These are phyloP conservation scores for Mamestra configurata DNA, from an alignment of 1,140 invertebrate species.

Conservation along the genomic window DNA sequence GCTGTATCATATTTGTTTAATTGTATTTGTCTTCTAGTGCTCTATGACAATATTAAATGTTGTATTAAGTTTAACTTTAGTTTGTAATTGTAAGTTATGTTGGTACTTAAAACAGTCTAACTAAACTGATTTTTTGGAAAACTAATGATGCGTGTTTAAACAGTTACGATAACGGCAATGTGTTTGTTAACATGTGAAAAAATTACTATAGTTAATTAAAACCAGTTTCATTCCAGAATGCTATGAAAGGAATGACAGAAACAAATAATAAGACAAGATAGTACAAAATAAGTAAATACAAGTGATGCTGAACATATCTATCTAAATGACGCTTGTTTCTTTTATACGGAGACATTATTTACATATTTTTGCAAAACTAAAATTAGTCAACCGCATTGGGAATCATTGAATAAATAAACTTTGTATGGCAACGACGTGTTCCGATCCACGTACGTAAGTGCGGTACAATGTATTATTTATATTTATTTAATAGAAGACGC, in stretches of 20 bases:
- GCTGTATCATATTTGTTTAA: constrained; percentile 33
- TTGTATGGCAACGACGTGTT: too few species aligned
- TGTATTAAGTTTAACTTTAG: background rate
- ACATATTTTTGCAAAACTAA: background rate
- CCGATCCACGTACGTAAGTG: too few species aligned
- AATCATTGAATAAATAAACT: too few species aligned
- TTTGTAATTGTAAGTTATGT: background rate
- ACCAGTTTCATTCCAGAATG: background rate
- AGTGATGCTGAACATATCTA: background rate
- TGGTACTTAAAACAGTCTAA: background rate
- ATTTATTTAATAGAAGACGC: too few species aligned
- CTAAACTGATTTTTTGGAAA: too few species aligned
- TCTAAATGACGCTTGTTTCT: background rate
- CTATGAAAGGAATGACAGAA: background rate
- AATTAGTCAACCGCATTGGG: background rate
- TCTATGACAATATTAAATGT: constrained; percentile 5
- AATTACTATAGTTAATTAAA: too few species aligned
- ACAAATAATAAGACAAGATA: constrained; percentile 10
- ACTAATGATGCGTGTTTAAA: too few species aligned
- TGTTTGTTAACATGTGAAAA: too few species aligned
- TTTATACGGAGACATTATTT: background rate
- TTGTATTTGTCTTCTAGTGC: constrained; percentile 29
- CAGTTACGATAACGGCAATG: too few species aligned
- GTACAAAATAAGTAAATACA: constrained; percentile 1
- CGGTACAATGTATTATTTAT: too few species aligned